Percentiles rank a stretch among this genome's conserved stretches.
Evolutionary conservation across 1,140 invertebrate species (phyloP).

Genomic region (Calosoma granatense): DNA sequence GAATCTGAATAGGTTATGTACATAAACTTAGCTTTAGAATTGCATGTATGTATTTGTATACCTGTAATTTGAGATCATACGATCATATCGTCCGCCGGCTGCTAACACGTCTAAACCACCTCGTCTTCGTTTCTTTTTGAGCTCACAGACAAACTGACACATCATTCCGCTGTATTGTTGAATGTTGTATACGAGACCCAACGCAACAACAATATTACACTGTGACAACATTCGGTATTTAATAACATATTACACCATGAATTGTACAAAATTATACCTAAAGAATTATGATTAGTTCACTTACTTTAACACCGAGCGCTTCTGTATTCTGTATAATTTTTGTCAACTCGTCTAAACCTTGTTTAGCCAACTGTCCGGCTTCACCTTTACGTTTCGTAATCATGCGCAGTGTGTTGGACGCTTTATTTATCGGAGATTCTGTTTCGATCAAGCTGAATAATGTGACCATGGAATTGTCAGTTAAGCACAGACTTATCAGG

Average conservation of each 20-base stretch:
- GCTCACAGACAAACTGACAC: slow-evolving; percentile 57
- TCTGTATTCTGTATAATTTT: slow-evolving; percentile 54
- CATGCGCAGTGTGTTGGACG: slow-evolving; percentile 47
- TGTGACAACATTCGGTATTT: slow-evolving; percentile 34
- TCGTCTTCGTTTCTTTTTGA: slow-evolving; percentile 46
- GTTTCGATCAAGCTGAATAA: slow-evolving; percentile 62
- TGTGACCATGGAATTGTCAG: slow-evolving; percentile 55
- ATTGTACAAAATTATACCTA: not conserved
- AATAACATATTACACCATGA: no score
- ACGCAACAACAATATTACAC: slow-evolving; percentile 49
- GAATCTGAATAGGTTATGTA: slow-evolving; percentile 28
- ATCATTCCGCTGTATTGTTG: slow-evolving; percentile 60
- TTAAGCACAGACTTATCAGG: slow-evolving; percentile 54
- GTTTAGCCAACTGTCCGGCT: slow-evolving; percentile 50
- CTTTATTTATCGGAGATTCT: slow-evolving; percentile 55
- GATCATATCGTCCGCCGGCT: slow-evolving; percentile 38
- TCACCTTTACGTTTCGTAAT: slow-evolving; percentile 54
- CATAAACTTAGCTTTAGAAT: not conserved
- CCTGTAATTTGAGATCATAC: slow-evolving; percentile 36
- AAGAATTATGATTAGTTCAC: slow-evolving; percentile 6
- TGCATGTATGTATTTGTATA: not conserved
- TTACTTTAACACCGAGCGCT: slow-evolving; percentile 63
- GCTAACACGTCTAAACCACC: slow-evolving; percentile 36
- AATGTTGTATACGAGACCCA: slow-evolving; percentile 53
- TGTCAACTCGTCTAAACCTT: slow-evolving; percentile 64